Evolutionary conservation across 2,113 vertebrate species (phyloP).

Genomic region (Leucopsar rothschildi): DNA sequence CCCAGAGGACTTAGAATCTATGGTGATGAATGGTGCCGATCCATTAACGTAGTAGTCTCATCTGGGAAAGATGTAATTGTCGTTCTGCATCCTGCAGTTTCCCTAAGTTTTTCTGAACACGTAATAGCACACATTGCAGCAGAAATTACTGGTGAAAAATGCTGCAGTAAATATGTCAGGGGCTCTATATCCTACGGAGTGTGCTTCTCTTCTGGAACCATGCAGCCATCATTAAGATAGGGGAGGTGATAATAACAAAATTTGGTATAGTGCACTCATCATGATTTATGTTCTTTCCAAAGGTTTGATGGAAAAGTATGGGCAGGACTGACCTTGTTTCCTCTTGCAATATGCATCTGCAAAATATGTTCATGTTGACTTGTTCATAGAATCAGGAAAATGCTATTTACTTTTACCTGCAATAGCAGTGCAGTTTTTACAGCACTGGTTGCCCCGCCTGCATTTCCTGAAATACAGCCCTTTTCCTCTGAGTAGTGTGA

Average conservation of each 20-base stretch:
- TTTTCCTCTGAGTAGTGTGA: not conserved
- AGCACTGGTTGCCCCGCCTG: not conserved
- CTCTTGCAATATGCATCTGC: not conserved
- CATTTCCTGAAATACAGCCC: not conserved
- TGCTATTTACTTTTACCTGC: not conserved
- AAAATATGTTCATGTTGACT: not conserved
- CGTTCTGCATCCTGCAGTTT: conserved; percentile 25
- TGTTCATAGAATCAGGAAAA: not conserved
- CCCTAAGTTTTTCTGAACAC: conserved; percentile 33
- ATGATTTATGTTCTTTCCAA: not conserved
- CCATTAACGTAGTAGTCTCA: conserved; percentile 44
- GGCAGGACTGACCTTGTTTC: not conserved
- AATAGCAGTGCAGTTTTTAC: not conserved
- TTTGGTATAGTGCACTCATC: not conserved
- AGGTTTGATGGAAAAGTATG: not conserved
- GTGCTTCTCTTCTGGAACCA: not conserved
- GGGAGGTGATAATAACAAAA: conserved; percentile 24
- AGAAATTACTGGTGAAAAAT: conserved; percentile 49
- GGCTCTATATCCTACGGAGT: not conserved
- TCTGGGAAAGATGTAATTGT: conserved; percentile 59
- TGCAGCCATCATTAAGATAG: not conserved
- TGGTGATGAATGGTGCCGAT: conserved; percentile 39
- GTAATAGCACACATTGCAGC: not conserved
- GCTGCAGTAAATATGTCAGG: conserved; percentile 59
- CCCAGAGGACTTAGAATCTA: not conserved